These are phyloP conservation scores for Karalla daura DNA, from an alignment of 2,797 vertebrate genomes.

Conservation along the genomic window DNA sequence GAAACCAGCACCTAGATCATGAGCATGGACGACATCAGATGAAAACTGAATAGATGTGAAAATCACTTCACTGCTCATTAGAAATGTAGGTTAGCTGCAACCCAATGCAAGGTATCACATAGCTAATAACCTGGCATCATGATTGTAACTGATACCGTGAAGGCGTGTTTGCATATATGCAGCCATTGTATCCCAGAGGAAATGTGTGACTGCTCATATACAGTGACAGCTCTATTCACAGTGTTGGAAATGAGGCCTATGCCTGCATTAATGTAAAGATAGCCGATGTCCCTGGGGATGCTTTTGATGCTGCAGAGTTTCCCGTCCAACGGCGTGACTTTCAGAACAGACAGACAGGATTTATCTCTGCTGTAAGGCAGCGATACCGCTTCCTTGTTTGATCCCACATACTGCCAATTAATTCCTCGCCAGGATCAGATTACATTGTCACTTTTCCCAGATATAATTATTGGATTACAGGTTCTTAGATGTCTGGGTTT, in stretches of 20 bases:
- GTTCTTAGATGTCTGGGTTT: slow-evolving; percentile 38
- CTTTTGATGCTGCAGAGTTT: slow-evolving; percentile 12
- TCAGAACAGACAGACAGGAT: background rate
- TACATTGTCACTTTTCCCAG: slow-evolving; percentile 38
- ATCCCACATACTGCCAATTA: slow-evolving; percentile 44
- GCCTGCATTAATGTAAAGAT: slow-evolving; percentile 23
- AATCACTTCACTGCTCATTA: background rate
- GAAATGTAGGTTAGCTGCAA: background rate
- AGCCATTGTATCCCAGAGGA: slow-evolving; percentile 12
- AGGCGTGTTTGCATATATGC: background rate
- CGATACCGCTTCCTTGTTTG: slow-evolving; percentile 25
- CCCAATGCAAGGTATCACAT: background rate
- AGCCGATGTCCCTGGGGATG: slow-evolving; percentile 9
- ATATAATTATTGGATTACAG: slow-evolving; percentile 50
- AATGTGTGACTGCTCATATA: slow-evolving; percentile 8
- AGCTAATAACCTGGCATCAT: background rate
- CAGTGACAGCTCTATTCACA: slow-evolving; percentile 26
- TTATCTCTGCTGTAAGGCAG: slow-evolving; percentile 20
- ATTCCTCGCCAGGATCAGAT: slow-evolving; percentile 40
- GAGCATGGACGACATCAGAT: too few relatives aligned
- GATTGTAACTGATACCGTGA: slow-evolving; percentile 1
- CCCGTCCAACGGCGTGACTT: slow-evolving; percentile 7
- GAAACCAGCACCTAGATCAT: too few relatives aligned
- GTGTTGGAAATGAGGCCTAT: slow-evolving; percentile 15
- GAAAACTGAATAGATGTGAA: background rate